phyloP scores from a whole-genome alignment of 2,888 invertebrate species.

The Synergus itoensis region DNA sequence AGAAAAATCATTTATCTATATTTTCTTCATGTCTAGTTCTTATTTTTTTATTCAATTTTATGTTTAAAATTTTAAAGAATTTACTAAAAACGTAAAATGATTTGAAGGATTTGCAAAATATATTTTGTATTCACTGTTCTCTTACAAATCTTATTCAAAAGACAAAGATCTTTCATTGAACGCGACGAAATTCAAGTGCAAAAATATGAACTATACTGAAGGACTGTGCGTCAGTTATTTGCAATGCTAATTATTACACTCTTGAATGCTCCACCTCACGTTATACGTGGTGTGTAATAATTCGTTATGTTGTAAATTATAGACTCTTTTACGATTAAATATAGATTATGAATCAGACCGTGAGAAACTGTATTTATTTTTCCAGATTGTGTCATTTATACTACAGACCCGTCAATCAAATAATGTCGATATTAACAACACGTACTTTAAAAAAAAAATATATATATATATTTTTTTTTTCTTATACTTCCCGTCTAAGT shows the following conservation, averaged over 20 bases:
- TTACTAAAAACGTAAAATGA: neutral
- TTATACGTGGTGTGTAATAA: constrained; percentile 31
- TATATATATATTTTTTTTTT: too few species aligned
- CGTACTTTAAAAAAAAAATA: too few species aligned
- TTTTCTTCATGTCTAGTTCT: neutral
- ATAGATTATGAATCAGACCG: constrained; percentile 46
- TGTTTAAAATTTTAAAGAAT: neutral
- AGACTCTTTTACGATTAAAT: constrained; percentile 30
- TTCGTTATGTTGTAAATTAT: constrained; percentile 22
- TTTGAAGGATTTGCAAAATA: neutral
- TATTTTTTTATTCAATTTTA: neutral
- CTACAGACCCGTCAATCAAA: neutral
- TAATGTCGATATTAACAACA: too few species aligned
- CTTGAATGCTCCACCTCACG: constrained; percentile 11
- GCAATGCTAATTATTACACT: constrained; percentile 41
- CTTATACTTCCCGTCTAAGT: too few species aligned
- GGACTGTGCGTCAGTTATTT: constrained; percentile 40
- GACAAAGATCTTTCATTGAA: neutral
- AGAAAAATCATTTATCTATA: neutral
- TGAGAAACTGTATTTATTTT: constrained; percentile 44
- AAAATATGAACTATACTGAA: constrained; percentile 34
- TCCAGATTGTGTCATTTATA: neutral
- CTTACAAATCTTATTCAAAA: neutral
- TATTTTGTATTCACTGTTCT: neutral
- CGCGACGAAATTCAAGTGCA: neutral